Evolutionary conservation across 1,140 invertebrate species (phyloP).

Genomic region (Maniola jurtina): DNA sequence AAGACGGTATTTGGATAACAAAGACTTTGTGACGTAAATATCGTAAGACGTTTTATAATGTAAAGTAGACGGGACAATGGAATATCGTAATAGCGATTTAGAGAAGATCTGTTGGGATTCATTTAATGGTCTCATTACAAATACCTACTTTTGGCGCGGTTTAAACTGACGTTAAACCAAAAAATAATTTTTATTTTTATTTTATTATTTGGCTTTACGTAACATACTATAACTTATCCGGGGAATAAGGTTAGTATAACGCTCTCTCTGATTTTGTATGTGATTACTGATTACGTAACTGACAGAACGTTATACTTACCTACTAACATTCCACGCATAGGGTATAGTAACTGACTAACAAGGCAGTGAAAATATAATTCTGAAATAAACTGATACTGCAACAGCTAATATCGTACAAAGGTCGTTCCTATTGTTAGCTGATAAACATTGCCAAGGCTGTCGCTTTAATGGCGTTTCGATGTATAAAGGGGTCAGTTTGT

Average conservation of each 20-base stretch:
- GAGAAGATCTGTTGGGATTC: background rate
- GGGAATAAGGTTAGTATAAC: no score
- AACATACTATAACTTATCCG: no score
- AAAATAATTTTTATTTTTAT: no score
- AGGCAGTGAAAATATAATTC: no score
- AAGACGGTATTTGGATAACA: background rate
- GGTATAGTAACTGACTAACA: no score
- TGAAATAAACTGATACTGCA: background rate
- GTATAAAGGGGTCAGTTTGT: background rate
- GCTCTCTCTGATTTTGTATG: no score
- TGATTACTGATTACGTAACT: no score
- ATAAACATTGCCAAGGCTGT: background rate
- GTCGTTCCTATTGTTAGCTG: background rate
- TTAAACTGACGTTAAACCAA: no score
- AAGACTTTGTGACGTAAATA: background rate
- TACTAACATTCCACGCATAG: no score
- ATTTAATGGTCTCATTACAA: background rate
- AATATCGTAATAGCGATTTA: background rate
- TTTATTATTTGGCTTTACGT: no score
- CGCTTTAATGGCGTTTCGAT: background rate
- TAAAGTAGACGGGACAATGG: constrained; percentile 1
- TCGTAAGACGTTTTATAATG: background rate
- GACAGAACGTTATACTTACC: no score
- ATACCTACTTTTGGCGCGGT: no score
- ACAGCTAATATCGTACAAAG: background rate